Base-by-base conservation (phyloP, 1,140 invertebrate genomes). In the Penaeus japonicus region DNA sequence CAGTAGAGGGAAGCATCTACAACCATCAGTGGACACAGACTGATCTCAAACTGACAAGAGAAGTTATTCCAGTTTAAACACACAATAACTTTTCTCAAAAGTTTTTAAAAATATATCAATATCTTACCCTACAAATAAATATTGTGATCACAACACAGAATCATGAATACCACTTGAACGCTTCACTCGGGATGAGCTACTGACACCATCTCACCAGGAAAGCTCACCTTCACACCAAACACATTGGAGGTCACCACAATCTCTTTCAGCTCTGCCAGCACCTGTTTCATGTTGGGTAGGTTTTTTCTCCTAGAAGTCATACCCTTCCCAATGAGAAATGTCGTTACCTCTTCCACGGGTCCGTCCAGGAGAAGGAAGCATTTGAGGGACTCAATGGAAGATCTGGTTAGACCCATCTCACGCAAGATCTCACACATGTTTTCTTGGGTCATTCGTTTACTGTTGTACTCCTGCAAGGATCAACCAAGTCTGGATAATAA, bases 361-460 rank as follows among this genome's bases (percentile, higher is more conserved):
- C 87, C 87, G 20, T 89, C 82, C 77, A 85, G 55, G 27, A 59
- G 24, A 2, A 89, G 77, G 32, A 89, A 89, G 17, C 87, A 82
- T 57, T 85, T 89, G 4, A 89, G 73, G 22, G 75, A 65, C 65
- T 89, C 87, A 17, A 65, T 53, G 47, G 87, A 89, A 20, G 82
- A 65, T 35, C 55, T 85, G 30, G n/a, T n/a, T 1, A 85, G 75
- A 18, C 82, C 87, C 62, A 80, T 32, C 3, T 53, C 73, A n/a
- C 35, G 70, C 18, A 89, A 24, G 59, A 32, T 84, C 30, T 89
- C 75, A 10, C 35, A 30, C n/a, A 89, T 35, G 4, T 24, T 65
- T 53, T 89, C 87, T 10, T 80, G 15, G 27, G 55, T 62, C 70
- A 80, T 89, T 35, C 87, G 57, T 12, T 84, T 78, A 62, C 70